Conservation (phyloP, 2,113 vertebrate genomes). For the Puma concolor region DNA sequence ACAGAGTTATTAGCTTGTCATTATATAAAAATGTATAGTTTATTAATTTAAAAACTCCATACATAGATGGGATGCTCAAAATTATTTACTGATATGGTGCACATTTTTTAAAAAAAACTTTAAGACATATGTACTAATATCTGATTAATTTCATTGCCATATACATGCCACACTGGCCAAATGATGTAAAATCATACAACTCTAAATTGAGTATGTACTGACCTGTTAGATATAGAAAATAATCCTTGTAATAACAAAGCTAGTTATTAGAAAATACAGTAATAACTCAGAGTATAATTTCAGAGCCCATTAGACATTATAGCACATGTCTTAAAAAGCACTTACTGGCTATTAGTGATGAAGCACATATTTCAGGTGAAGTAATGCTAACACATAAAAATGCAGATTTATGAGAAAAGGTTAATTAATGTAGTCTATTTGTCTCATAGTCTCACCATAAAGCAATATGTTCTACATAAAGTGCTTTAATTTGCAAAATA, state of each 20-base stretch:
- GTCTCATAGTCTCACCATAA: background rate
- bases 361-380: background rate
- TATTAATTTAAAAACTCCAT: background rate
- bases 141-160: background rate
- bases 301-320: background rate
- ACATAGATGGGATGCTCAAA: background rate
- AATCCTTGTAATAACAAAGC: constrained; percentile 32
- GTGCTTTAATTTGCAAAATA: constrained; percentile 30
- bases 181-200: background rate
- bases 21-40: background rate
- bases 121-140: background rate
- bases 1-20: background rate
- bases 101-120: background rate
- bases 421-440: background rate
- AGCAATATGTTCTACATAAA: background rate
- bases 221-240: background rate
- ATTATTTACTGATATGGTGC: background rate
- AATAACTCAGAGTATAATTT: constrained; percentile 11
- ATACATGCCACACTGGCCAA: background rate
- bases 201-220: background rate
- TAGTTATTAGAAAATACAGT: constrained; percentile 26
- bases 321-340: background rate
- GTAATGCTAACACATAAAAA: constrained; percentile 7
- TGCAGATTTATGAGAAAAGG: background rate
- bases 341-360: background rate